Conservation (phyloP, 2,797 vertebrate genomes). For the Iguana delicatissima region DNA sequence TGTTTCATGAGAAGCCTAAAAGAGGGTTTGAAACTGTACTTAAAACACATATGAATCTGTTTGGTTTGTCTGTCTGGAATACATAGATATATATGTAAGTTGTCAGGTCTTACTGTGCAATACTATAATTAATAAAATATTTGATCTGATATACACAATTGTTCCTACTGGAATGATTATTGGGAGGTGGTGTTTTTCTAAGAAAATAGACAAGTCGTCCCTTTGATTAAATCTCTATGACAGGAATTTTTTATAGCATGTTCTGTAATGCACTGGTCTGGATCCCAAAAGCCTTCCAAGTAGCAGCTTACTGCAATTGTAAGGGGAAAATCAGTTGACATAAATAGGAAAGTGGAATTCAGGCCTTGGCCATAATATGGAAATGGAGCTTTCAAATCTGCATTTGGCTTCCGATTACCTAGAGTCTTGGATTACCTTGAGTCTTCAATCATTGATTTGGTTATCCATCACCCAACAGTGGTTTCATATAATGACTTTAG, state of each 20-base stretch:
- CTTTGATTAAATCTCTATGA: neutral
- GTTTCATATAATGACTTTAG: neutral
- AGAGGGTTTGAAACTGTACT: neutral
- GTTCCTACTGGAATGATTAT: neutral
- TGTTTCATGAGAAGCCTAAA: neutral
- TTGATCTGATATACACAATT: slow-evolving; percentile 44
- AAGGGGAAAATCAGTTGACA: neutral
- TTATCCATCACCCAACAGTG: slow-evolving; percentile 7
- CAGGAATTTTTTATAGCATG: neutral
- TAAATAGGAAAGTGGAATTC: neutral
- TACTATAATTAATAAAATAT: neutral
- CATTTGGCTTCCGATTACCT: slow-evolving; percentile 1
- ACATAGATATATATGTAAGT: slow-evolving; percentile 11
- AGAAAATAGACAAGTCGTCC: neutral
- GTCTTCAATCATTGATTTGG: neutral
- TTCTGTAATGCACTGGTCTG: neutral
- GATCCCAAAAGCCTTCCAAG: neutral
- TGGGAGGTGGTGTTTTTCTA: neutral
- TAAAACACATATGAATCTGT: neutral
- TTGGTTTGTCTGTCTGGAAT: slow-evolving; percentile 36
- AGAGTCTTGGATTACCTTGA: neutral
- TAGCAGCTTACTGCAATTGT: neutral
- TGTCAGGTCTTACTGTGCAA: neutral
- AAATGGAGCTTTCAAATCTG: slow-evolving; percentile 17
- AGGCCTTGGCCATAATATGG: neutral